Evolutionary conservation across 2,888 invertebrate genomes (phyloP), one percentile per base, ranked within the genome.

Genomic region (Nasonia oneida): DNA sequence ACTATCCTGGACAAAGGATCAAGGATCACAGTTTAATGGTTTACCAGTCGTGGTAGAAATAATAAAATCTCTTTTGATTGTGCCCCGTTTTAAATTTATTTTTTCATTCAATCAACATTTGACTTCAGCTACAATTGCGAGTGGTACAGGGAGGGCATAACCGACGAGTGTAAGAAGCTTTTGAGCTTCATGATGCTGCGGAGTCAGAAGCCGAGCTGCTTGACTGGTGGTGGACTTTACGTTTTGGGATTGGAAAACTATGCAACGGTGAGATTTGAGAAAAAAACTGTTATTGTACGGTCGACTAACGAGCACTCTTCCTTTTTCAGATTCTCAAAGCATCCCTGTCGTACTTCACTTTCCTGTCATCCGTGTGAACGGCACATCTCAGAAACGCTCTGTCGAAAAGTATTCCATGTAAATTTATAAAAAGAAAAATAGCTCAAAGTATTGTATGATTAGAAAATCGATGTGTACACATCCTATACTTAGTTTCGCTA

Each of bases 1-100:
- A 83, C 18, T 86, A 47, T 39, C 81, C 86, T 42, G 77, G 83
- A 0, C 86, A 86, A 23, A 12, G 5, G 3, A 39, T 86, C 39
- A 64, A 37, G 39, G 81, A 86, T 15, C 83, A 86, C 53, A 86
- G 86, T 12, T 73, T 77, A 10, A 3, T 15, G 8, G 39, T 86
- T 47, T 47, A 77, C 42, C 4, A 23, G 10, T 47, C 77, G 2
- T 83, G 86, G 86, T 86, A 15, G 0, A 47, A 47, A 10, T 47
- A 47, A 67, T 64, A 12, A 3, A 23, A 61, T 61, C n/a, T 23
- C 12, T 23, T 61, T 23, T n/a, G 15, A 61, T n/a, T 61, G 8
- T 23, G 3, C 2, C 4, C 18, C 2, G 23, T 3, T 61, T 23
- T 37, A 37, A 37, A 37, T 76, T n/a, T 37, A 33, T n/a, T 29